These are phyloP conservation scores for Acipenser transmontanus DNA, from an alignment of 2,797 vertebrate species.

Conservation along the genomic window DNA sequence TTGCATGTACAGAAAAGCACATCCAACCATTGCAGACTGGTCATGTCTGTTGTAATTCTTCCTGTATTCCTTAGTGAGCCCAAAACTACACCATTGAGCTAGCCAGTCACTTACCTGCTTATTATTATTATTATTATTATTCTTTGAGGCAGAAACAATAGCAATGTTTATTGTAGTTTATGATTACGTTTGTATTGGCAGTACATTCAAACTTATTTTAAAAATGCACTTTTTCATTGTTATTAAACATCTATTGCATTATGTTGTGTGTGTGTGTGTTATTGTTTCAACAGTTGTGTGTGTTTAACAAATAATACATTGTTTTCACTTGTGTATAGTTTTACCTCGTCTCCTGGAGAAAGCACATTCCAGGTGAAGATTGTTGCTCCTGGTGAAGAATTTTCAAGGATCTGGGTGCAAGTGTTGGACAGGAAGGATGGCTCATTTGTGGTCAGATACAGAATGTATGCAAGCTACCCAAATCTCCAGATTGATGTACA, in stretches of 20 bases:
- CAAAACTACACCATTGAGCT: too few relatives aligned
- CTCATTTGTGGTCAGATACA: slow-evolving; percentile 88
- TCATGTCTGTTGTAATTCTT: too few relatives aligned
- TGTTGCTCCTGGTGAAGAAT: slow-evolving; percentile 71
- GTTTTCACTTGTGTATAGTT: slow-evolving; percentile 52
- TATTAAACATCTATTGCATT: background rate
- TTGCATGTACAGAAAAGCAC: too few relatives aligned
- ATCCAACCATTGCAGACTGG: too few relatives aligned
- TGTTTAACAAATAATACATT: background rate
- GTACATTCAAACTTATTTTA: background rate
- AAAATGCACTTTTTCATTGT: background rate
- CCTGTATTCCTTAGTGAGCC: too few relatives aligned
- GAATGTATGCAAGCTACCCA: slow-evolving; percentile 89
- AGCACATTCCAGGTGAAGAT: slow-evolving; percentile 84
- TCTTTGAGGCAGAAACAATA: background rate
- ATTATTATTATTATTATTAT: too few relatives aligned
- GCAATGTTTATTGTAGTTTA: background rate
- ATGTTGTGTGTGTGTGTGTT: background rate
- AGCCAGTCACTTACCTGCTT: too few relatives aligned
- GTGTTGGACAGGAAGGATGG: slow-evolving; percentile 89
- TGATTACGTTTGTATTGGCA: background rate
- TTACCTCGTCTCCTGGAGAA: slow-evolving; percentile 80
- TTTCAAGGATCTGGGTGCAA: slow-evolving; percentile 87
- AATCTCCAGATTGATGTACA: slow-evolving; percentile 75
- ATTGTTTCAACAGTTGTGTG: background rate